A percentile compares a stretch with the other conserved stretches of the same genome.
These are phyloP conservation scores for Liparis tanakae DNA, from an alignment of 2,797 vertebrate genomes.

Conservation along the genomic window DNA sequence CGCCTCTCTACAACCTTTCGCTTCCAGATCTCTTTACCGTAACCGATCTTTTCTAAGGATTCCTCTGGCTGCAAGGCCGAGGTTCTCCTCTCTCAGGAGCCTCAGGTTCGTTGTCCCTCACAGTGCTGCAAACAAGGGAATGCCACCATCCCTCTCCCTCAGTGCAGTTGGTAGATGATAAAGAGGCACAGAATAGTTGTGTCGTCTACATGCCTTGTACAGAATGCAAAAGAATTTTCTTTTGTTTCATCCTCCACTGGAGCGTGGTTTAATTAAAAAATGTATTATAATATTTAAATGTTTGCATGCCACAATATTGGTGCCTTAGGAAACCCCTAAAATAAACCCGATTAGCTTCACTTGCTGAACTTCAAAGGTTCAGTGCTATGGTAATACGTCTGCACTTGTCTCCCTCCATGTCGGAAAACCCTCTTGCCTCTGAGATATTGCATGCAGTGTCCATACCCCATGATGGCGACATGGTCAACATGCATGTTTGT, in stretches of 20 bases:
- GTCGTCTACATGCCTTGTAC: conserved; percentile 33
- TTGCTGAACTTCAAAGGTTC: conserved; percentile 43
- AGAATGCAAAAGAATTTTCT: conserved; percentile 46
- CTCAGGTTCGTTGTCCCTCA: conserved; percentile 90
- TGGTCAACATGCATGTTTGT: conserved; percentile 66
- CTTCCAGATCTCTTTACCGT: conserved; percentile 93
- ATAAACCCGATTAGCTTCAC: conserved; percentile 27
- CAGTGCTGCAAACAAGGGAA: conserved; percentile 63
- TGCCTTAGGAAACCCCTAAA: conserved; percentile 37
- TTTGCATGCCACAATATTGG: conserved; percentile 63
- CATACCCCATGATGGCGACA: conserved; percentile 42
- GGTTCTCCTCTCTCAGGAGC: conserved; percentile 98
- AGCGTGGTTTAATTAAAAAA: conserved; percentile 22
- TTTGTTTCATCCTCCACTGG: conserved; percentile 12
- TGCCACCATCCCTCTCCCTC: conserved; percentile 37
- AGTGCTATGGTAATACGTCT: conserved; percentile 42
- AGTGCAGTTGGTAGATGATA: conserved; percentile 40
- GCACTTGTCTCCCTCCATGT: conserved; percentile 50
- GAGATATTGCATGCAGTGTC: conserved; percentile 66
- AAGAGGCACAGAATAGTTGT: conserved; percentile 27
- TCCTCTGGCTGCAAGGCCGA: conserved; percentile 93
- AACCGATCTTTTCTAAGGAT: conserved; percentile 98
- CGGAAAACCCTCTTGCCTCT: conserved; percentile 41
- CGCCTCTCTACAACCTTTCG: conserved; percentile 66
- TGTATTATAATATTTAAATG: neutral